Percentiles rank a stretch among this genome's conserved stretches.
phyloP scores from a whole-genome alignment of 2,113 vertebrate species.

The Aptenodytes forsteri region DNA sequence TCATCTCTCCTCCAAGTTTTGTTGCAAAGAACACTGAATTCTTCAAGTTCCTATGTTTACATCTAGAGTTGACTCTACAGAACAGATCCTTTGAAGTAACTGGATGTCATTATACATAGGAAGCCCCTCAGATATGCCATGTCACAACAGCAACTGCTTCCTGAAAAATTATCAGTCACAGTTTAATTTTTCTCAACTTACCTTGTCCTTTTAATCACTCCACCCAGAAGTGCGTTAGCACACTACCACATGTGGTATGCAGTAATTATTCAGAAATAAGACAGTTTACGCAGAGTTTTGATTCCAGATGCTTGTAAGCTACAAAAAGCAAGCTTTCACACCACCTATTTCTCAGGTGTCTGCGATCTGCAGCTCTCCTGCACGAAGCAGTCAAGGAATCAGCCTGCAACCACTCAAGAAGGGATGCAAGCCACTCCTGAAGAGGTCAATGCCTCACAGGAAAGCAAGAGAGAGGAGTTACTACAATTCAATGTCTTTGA shows the following conservation, averaged over 20 bases:
- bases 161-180: not conserved
- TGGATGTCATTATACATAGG: not conserved
- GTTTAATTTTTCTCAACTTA: not conserved
- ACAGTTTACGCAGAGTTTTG: not conserved
- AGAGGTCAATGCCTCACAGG: not conserved
- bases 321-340: not conserved
- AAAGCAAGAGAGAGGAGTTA: not conserved
- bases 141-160: not conserved
- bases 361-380: not conserved
- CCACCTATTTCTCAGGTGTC: not conserved
- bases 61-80: not conserved
- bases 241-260: accelerated
- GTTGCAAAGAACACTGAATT: not conserved
- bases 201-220: not conserved
- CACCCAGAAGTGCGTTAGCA: not conserved
- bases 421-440: not conserved
- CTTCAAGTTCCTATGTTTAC: not conserved
- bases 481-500: not conserved
- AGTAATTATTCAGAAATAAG: not conserved
- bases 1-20: not conserved
- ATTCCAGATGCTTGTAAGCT: not conserved
- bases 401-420: not conserved
- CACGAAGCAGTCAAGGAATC: not conserved
- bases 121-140: not conserved
- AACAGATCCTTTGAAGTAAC: not conserved